A percentile compares a stretch with the other conserved stretches of the same genome.
These are phyloP conservation scores for Drosophila sp. DNA, from an alignment of 1,140 invertebrate genomes.

Conservation along the genomic window DNA sequence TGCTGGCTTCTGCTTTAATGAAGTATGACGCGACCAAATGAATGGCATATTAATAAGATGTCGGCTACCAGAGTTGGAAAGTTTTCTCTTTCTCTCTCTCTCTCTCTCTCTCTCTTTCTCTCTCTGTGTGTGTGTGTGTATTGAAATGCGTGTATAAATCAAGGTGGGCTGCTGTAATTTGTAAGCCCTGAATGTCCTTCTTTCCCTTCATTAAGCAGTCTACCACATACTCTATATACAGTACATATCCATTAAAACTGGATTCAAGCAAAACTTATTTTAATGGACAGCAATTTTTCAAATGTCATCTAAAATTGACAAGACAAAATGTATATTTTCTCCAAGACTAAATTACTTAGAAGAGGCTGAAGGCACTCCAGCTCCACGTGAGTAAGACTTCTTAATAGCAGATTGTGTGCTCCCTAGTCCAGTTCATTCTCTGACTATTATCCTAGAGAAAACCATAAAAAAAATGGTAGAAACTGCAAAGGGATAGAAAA, in stretches of 20 bases:
- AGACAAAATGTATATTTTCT: too few relatives aligned
- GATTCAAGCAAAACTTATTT: too few relatives aligned
- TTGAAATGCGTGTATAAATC: conserved; percentile 69
- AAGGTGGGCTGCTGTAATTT: conserved; percentile 71
- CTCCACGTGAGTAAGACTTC: too few relatives aligned
- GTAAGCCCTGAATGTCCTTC: conserved; percentile 46
- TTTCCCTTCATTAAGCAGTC: conserved; percentile 6
- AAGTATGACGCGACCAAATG: conserved; percentile 77
- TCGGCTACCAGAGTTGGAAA: conserved; percentile 59
- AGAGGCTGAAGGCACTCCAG: too few relatives aligned
- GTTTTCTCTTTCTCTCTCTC: conserved; percentile 24
- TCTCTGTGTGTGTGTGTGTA: conserved; percentile 22
- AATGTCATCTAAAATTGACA: too few relatives aligned
- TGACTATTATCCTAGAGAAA: too few relatives aligned
- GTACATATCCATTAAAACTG: background rate
- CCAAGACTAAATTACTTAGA: too few relatives aligned
- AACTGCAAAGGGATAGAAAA: too few relatives aligned
- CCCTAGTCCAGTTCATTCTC: too few relatives aligned
- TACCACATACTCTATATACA: background rate
- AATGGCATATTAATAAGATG: conserved; percentile 78
- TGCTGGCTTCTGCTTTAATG: conserved; percentile 68
- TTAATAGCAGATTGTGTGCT: too few relatives aligned
- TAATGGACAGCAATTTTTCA: too few relatives aligned
- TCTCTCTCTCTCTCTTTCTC: conserved; percentile 31
- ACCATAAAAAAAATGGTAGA: too few relatives aligned